Evolutionary conservation across 2,113 vertebrate species (phyloP).

Genomic region (Archocentrus centrarchus): DNA sequence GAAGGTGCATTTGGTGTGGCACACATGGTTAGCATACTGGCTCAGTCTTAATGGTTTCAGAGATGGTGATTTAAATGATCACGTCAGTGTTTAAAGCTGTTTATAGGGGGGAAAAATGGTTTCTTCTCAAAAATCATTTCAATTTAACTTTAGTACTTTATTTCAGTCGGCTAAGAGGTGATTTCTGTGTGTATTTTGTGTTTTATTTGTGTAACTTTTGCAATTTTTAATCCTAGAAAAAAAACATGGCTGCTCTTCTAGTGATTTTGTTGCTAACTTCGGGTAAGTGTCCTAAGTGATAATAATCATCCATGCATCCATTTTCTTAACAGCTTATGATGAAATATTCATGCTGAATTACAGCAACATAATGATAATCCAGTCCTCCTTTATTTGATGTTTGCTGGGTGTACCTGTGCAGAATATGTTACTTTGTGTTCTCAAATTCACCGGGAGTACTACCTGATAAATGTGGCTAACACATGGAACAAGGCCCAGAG

Average conservation of each 20-base stretch:
- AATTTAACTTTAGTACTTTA: neutral
- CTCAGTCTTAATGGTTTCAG: too few species aligned
- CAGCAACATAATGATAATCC: neutral
- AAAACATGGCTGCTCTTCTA: neutral
- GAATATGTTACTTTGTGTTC: neutral
- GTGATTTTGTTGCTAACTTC: neutral
- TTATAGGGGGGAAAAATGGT: too few species aligned
- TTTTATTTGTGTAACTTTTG: neutral
- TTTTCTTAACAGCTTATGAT: neutral
- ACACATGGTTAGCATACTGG: too few species aligned
- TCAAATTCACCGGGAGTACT: neutral
- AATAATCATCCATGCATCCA: neutral
- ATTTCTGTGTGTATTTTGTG: neutral
- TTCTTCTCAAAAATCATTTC: too few species aligned
- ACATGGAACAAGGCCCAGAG: neutral
- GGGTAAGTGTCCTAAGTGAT: neutral
- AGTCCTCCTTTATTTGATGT: neutral
- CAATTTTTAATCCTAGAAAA: neutral
- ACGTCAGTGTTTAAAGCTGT: too few species aligned
- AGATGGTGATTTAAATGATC: too few species aligned
- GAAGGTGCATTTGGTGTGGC: too few species aligned
- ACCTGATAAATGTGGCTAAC: fast-evolving
- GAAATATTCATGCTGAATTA: neutral
- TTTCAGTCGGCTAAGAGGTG: neutral
- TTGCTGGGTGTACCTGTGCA: neutral